These are phyloP conservation scores for Dendrolimus houi DNA, from an alignment of 2,888 invertebrate genomes.

Conservation along the genomic window DNA sequence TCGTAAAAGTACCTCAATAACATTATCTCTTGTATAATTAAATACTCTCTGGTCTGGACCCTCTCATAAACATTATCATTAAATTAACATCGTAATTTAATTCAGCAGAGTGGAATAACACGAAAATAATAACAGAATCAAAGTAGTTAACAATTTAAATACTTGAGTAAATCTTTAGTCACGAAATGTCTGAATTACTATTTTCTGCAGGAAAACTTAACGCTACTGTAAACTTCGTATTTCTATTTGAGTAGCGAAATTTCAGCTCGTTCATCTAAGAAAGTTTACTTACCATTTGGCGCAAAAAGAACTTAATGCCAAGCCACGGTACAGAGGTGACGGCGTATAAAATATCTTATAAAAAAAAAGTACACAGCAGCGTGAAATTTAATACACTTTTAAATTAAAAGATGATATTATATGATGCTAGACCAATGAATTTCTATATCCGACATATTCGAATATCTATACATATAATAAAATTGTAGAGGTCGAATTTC, in stretches of 20 bases:
- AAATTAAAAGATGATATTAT: not conserved
- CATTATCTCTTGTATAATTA: no score
- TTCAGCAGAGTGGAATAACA: not conserved
- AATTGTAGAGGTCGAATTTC: no score
- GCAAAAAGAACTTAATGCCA: conserved; percentile 30
- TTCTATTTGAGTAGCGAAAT: conserved; percentile 46
- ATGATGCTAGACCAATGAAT: no score
- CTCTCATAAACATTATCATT: not conserved
- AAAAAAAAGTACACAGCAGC: not conserved
- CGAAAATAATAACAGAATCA: not conserved
- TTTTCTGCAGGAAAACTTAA: conserved; percentile 1
- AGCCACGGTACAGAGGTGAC: conserved; percentile 9
- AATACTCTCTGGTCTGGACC: not conserved
- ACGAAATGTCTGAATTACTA: conserved; percentile 1
- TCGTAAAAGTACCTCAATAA: no score
- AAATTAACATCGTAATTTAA: not conserved
- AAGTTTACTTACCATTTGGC: conserved; percentile 52
- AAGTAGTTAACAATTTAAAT: conserved; percentile 2
- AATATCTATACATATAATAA: no score
- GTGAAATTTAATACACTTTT: not conserved
- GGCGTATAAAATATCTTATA: conserved; percentile 23
- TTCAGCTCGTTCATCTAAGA: conserved; percentile 33
- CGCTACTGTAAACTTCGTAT: conserved; percentile 50
- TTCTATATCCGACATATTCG: no score
- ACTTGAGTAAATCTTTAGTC: conserved; percentile 4